Evolutionary conservation across 2,797 vertebrate genomes (phyloP).

Genomic region (Hyperoplus immaculatus): DNA sequence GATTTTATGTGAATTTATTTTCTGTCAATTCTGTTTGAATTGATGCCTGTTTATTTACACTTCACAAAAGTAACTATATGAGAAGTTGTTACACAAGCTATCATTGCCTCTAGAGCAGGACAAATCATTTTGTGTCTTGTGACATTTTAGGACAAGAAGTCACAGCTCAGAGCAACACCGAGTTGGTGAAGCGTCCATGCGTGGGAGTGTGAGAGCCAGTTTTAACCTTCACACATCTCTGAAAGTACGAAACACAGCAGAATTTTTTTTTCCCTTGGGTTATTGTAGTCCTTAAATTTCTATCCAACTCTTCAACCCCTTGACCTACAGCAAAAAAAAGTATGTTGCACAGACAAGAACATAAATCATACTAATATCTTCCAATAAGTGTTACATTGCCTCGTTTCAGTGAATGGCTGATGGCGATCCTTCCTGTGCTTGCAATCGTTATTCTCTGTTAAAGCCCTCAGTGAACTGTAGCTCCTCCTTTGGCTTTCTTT

Average conservation of each 20-base stretch:
- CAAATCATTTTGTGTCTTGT: slow-evolving; percentile 11
- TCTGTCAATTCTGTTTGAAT: neutral
- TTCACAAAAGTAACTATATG: neutral
- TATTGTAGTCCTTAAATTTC: slow-evolving; percentile 62
- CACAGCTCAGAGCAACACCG: neutral
- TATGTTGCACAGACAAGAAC: slow-evolving; percentile 55
- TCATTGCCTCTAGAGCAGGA: neutral
- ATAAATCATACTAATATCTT: slow-evolving; percentile 64
- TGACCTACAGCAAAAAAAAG: slow-evolving; percentile 52
- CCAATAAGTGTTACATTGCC: slow-evolving; percentile 47
- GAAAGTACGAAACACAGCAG: slow-evolving; percentile 41
- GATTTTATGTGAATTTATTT: neutral
- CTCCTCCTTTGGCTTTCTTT: slow-evolving; percentile 30
- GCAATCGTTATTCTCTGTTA: slow-evolving; percentile 39
- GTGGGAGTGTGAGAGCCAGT: slow-evolving; percentile 42
- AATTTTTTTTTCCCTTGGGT: slow-evolving; percentile 59
- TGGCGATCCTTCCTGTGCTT: slow-evolving; percentile 31
- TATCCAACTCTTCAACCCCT: slow-evolving; percentile 40
- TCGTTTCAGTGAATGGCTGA: slow-evolving; percentile 47
- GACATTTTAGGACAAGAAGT: neutral
- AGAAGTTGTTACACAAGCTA: neutral
- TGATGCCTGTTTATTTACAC: neutral
- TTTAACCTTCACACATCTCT: slow-evolving; percentile 65
- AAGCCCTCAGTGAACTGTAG: slow-evolving; percentile 10
- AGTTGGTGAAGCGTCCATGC: slow-evolving; percentile 34